phyloP scores from a whole-genome alignment of 2,797 vertebrate genomes.

The Emydoidea blandingii region DNA sequence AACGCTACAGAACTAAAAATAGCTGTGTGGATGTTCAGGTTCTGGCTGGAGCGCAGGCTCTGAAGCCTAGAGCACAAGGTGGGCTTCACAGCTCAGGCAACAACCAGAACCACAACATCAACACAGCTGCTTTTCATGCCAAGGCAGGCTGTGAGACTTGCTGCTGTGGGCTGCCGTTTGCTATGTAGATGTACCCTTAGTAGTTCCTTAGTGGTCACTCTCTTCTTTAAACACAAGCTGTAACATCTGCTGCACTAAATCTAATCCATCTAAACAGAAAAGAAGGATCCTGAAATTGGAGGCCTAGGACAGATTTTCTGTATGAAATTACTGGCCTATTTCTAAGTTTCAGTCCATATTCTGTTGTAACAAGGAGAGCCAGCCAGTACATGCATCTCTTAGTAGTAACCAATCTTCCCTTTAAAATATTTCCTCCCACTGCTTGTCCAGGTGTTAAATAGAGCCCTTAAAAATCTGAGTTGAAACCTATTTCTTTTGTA shows the following conservation, averaged over 20 bases:
- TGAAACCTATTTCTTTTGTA: slow-evolving; percentile 30
- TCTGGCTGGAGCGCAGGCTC: not conserved
- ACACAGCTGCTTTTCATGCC: not conserved
- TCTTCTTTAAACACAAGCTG: not conserved
- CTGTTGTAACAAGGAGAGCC: not conserved
- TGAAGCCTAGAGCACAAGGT: not conserved
- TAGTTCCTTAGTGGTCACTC: not conserved
- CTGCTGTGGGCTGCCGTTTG: not conserved
- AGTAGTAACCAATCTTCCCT: not conserved
- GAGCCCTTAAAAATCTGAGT: not conserved
- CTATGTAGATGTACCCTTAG: not conserved
- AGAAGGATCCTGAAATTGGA: not conserved
- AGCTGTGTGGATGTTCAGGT: not conserved
- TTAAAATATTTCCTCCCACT: not conserved
- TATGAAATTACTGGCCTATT: not conserved
- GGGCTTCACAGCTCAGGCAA: not conserved
- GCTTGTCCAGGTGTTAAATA: slow-evolving; percentile 53
- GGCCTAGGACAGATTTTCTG: not conserved
- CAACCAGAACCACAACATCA: not conserved
- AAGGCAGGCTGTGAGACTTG: not conserved
- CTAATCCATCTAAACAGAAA: not conserved
- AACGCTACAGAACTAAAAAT: not conserved
- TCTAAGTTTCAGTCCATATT: not conserved
- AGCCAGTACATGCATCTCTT: not conserved
- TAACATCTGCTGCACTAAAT: not conserved